These are phyloP conservation scores for Helicoverpa zea DNA, from an alignment of 1,140 invertebrate genomes.

Conservation along the genomic window DNA sequence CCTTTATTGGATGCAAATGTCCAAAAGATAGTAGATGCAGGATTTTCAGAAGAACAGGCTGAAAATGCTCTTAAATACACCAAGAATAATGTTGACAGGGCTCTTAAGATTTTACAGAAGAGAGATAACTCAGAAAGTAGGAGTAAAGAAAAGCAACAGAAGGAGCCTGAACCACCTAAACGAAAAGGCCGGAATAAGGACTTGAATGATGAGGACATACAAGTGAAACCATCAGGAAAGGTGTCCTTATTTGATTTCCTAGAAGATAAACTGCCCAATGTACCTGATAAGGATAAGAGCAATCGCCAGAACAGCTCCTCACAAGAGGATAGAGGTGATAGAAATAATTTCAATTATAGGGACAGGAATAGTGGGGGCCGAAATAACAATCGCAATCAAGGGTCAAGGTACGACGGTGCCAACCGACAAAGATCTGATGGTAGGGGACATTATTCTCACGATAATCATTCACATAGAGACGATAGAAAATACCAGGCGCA, in stretches of 20 bases:
- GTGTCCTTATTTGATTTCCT: conserved; percentile 96
- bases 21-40: conserved; percentile 93
- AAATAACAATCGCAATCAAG: conserved; percentile 70
- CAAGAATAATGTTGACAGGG: conserved; percentile 91
- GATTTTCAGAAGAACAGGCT: conserved; percentile 93
- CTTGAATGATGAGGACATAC: conserved; percentile 88
- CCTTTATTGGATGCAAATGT: conserved; percentile 92
- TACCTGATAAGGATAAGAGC: conserved; percentile 82
- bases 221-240: conserved; percentile 93
- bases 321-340: conserved; percentile 73
- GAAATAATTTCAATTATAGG: conserved; percentile 66
- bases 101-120: conserved; percentile 90
- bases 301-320: conserved; percentile 68
- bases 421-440: conserved; percentile 72
- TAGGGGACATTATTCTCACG: conserved; percentile 74
- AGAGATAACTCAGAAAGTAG: conserved; percentile 83
- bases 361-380: conserved; percentile 71
- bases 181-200: conserved; percentile 87
- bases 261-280: conserved; percentile 92
- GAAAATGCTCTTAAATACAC: conserved; percentile 90
- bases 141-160: conserved; percentile 79
- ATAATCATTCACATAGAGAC: conserved; percentile 75
- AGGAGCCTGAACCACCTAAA: conserved; percentile 77
- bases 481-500: conserved; percentile 81
- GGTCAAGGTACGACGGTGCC: conserved; percentile 73